Conservation (phyloP, 2,113 vertebrate species). For the Trachemys scripta region DNA sequence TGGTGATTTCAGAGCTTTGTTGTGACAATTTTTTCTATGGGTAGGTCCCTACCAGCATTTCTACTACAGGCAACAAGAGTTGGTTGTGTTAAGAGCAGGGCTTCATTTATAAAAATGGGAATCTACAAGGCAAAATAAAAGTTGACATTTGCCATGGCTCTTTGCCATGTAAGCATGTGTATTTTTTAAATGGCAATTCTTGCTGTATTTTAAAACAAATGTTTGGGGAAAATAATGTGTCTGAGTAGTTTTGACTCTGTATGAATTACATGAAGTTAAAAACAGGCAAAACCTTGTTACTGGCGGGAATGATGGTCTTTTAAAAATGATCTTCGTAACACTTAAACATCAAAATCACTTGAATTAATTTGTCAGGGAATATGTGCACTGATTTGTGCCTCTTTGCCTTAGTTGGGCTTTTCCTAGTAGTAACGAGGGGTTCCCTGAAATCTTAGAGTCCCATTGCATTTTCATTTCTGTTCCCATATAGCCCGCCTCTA, state of each 20-base stretch:
- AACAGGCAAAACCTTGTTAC: background rate
- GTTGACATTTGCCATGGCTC: background rate
- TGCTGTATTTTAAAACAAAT: background rate
- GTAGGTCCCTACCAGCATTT: background rate
- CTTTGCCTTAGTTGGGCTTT: conserved; percentile 31
- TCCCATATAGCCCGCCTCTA: background rate
- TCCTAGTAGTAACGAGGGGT: background rate
- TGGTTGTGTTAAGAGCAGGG: background rate
- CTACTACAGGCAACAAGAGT: background rate
- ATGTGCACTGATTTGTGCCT: conserved; percentile 22
- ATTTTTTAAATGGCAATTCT: background rate
- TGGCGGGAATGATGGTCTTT: background rate
- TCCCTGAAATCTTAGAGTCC: conserved; percentile 16
- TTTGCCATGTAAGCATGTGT: background rate
- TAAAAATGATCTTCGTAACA: background rate
- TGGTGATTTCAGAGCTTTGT: background rate
- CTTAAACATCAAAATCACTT: background rate
- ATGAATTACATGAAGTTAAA: background rate
- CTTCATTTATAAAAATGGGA: background rate
- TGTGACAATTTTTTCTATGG: background rate
- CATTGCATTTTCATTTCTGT: conserved; percentile 30
- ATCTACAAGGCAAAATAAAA: background rate
- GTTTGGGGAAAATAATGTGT: background rate
- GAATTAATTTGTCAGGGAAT: conserved; percentile 13
- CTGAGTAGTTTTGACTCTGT: background rate